These are phyloP conservation scores for Brachyhypopomus occidentalis DNA, from an alignment of 2,113 vertebrate species.

Conservation along the genomic window DNA sequence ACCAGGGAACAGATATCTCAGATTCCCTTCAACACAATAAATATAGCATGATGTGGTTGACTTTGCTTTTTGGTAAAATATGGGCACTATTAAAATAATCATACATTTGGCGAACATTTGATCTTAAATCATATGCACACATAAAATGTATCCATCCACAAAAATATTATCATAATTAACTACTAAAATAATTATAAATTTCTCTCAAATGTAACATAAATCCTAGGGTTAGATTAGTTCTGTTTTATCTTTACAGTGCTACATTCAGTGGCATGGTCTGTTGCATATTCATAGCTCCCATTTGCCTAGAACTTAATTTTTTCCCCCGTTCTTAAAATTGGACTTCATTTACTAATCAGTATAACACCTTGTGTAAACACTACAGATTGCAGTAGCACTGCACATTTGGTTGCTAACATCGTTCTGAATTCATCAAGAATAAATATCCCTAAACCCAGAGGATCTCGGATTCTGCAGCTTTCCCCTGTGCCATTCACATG, in stretches of 20 bases:
- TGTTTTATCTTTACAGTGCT: no score
- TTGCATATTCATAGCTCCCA: neutral
- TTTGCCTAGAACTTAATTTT: neutral
- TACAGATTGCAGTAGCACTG: neutral
- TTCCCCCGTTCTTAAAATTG: neutral
- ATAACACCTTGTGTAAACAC: neutral
- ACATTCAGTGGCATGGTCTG: no score
- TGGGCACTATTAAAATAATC: neutral
- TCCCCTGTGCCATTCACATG: neutral
- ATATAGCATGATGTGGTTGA: neutral
- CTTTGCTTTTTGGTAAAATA: slow-evolving; percentile 2
- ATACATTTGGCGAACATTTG: no score
- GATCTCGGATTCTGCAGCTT: neutral
- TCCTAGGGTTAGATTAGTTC: no score
- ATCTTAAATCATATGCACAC: no score
- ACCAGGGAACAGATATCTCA: slow-evolving; percentile 2
- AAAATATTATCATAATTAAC: no score
- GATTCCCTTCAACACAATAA: slow-evolving; percentile 2
- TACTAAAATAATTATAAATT: no score
- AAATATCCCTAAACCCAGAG: neutral
- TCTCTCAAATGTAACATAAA: no score
- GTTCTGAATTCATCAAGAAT: neutral
- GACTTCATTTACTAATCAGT: neutral
- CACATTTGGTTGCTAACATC: neutral
- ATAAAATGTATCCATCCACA: no score